A percentile compares a stretch with the other conserved stretches of the same genome.
phyloP scores from a whole-genome alignment of 2,797 vertebrate species.

The Manis pentadactyla region DNA sequence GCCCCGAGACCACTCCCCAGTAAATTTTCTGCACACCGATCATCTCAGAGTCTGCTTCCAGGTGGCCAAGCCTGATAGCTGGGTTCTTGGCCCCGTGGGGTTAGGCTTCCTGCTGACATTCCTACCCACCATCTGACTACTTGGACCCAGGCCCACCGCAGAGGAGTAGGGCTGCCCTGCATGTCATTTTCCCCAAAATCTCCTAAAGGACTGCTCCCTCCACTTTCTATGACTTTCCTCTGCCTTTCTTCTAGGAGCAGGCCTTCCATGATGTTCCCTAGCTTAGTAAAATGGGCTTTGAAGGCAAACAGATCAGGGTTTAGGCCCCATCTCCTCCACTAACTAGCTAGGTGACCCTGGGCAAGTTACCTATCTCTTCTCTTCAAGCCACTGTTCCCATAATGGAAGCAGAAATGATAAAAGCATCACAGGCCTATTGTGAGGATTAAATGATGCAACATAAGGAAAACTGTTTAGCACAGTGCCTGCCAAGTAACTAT shows the following conservation, averaged over 20 bases:
- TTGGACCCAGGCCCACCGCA: neutral
- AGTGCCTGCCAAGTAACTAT: neutral
- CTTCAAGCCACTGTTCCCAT: neutral
- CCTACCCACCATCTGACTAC: neutral
- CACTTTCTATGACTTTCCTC: neutral
- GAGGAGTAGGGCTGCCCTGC: neutral
- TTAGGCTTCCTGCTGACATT: neutral
- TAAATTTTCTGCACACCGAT: neutral
- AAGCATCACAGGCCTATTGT: neutral
- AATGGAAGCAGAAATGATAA: neutral
- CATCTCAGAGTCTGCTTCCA: neutral
- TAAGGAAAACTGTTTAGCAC: neutral
- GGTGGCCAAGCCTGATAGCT: neutral
- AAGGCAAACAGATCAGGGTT: neutral
- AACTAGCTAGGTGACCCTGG: neutral
- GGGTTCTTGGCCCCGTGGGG: neutral
- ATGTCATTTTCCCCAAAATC: neutral
- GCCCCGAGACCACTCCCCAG: neutral
- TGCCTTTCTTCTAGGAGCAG: neutral
- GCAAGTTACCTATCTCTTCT: neutral
- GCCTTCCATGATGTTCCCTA: neutral
- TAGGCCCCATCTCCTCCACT: neutral
- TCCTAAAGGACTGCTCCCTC: neutral
- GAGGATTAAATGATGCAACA: neutral
- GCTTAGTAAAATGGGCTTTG: neutral